Evolutionary conservation across 2,888 invertebrate species (phyloP).

Genomic region (Palloptera scutellata): DNA sequence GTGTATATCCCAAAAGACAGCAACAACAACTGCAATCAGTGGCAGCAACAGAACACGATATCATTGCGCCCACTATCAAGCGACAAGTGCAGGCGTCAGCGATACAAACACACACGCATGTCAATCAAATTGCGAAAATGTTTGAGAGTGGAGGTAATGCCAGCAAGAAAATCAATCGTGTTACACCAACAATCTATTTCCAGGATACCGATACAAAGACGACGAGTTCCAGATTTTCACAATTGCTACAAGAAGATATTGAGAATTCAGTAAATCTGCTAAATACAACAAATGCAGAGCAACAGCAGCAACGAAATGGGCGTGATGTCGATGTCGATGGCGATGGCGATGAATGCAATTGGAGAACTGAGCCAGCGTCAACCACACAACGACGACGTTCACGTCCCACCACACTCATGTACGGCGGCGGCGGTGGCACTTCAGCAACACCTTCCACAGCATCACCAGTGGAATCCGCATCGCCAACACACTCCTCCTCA

Average conservation of each 20-base stretch:
- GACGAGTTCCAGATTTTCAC: conserved; percentile 42
- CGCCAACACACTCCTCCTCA: conserved; percentile 33
- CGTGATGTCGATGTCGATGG: background rate
- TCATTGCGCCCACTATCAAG: conserved; percentile 40
- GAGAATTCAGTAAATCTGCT: conserved; percentile 55
- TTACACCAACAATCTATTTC: conserved; percentile 50
- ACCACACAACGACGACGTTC: conserved; percentile 38
- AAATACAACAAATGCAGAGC: conserved; percentile 41
- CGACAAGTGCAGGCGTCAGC: conserved; percentile 40
- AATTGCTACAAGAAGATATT: conserved; percentile 52
- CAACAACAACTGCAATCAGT: no score
- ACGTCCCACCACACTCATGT: conserved; percentile 27
- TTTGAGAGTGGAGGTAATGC: conserved; percentile 54
- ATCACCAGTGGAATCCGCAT: conserved; percentile 43
- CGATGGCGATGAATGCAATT: conserved; percentile 29
- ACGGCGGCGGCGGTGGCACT: conserved; percentile 43
- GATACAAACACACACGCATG: conserved; percentile 50
- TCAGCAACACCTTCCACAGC: conserved; percentile 57
- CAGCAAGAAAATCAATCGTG: conserved; percentile 55
- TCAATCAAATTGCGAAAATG: conserved; percentile 61
- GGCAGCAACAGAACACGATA: conserved; percentile 5
- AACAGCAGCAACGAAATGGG: no score
- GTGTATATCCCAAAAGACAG: conserved; percentile 55
- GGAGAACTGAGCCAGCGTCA: conserved; percentile 45
- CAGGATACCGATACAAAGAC: conserved; percentile 39